These are phyloP conservation scores for Diaprepes abbreviatus DNA, from an alignment of 2,888 invertebrate genomes.

Conservation along the genomic window DNA sequence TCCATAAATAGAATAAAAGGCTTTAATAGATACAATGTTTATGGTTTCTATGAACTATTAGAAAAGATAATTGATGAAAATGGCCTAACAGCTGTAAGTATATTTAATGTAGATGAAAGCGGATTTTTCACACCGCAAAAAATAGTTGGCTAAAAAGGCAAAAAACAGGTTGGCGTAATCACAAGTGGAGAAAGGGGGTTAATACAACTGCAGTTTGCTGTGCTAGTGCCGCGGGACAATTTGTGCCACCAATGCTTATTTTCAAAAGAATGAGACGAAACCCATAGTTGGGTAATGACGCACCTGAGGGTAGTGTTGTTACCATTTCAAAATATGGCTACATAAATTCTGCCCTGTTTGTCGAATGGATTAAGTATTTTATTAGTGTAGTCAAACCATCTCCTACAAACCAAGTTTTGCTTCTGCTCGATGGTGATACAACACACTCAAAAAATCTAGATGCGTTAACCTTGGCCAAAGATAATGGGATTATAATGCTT, in stretches of 20 bases:
- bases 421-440: too few species aligned
- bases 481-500: too few species aligned
- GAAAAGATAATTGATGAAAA: conserved; percentile 19
- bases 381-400: conserved; percentile 19
- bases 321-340: too few species aligned
- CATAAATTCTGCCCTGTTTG: conserved; percentile 27
- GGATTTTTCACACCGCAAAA: conserved; percentile 15
- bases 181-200: conserved; percentile 9
- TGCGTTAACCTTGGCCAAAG: too few species aligned
- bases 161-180: conserved; percentile 1
- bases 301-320: conserved; percentile 9
- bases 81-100: neutral
- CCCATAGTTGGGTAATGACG: conserved; percentile 17
- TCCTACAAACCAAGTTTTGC: neutral
- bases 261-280: conserved; percentile 27
- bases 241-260: conserved; percentile 24
- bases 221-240: conserved; percentile 13
- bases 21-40: conserved; percentile 10
- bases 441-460: too few species aligned
- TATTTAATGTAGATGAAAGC: conserved; percentile 16
- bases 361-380: conserved; percentile 26
- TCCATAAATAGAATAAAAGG: conserved; percentile 18
- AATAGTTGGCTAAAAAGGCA: neutral
- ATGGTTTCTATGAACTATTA: neutral
- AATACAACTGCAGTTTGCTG: conserved; percentile 1